Base-by-base conservation (phyloP, 92 coral and sea anemone genomes). In the Phenganax marumi region DNA sequence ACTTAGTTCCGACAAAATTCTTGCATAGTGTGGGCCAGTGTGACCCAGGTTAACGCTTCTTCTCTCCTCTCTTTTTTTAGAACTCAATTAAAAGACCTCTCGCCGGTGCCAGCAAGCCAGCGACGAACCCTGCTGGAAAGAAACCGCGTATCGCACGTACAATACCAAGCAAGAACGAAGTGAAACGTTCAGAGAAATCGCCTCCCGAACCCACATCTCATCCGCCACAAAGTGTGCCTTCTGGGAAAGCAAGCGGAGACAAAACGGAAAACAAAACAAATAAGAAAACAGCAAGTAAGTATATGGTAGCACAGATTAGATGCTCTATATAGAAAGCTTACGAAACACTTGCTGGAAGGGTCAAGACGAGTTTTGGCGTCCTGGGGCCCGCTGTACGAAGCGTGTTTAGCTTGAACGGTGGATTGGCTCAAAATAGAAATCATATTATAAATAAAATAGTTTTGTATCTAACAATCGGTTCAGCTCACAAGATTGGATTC, bases 121-220 rank as follows among this genome's bases (percentile, higher is more conserved):
- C 57, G 2, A 66, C 81, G 23, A 81, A 81, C 46, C 92, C 89
- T 0, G 87, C 84, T 8, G 86, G 89, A 25, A 96, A 96, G 89
- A 90, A 82, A 71, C 92, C 88, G 62, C 92, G 99, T 10, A 86
- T 96, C 50, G 86, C 99, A 50, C 97, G 88, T 24, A 52, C 79
- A 12, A 86, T 68, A 21, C 79, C 86, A 62, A 93, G 88, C 84
- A 83, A 85, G 64, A 83, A 77, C 49, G 88, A 85, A 17, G 76
- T 52, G 13, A 61, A 63, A 61, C 73, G 43, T 12, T 0, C 72
- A 50, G 54, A 26, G 17, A 77, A 55, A 4, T 78, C 83, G 0
- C 83, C 83, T 2, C 83, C 83, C 3, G 63, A 61, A 62, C 53
- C 60, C 18, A 63, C 83, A n/a, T 60, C 83, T 0, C 43, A 23